Base-by-base conservation (phyloP, 1,140 invertebrate genomes). In the Diplogasteroides magnus region DNA sequence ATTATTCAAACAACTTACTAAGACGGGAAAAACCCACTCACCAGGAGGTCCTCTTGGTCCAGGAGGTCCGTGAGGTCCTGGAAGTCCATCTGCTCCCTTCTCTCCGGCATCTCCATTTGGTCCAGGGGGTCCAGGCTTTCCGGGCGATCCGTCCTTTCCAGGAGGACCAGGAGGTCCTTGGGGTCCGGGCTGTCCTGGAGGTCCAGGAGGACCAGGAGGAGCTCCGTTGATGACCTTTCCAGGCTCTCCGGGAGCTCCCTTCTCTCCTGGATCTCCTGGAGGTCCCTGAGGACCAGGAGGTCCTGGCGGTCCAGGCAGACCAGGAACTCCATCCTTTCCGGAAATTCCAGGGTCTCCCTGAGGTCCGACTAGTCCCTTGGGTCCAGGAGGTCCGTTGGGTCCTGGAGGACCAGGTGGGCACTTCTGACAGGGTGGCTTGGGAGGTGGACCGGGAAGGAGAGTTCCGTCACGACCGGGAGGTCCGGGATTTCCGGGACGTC, bases 401-500 rank as follows among this genome's bases (percentile, higher is more conserved):
- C 78, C 78, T 29, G 73, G 73, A 28, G 65, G 65, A 61, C 74
- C 71, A 31, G 67, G 65, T 55, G 75, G 74, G 63, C 79, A 81
- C 66, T 82, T 82, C 64, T 82, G 79, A 60, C 79, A 81, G 63
- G 79, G 79, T 23, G 79, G 78, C 63, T 82, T 81, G n/a, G 81
- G 81, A 31, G 79, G 79, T n/a, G 79, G 79, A 61, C 77, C 80
- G 2, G 79, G 79, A 14, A 81, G 71, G 25, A 81, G 74, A 25
- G 77, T 73, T 25, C 79, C 79, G 48, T 81, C 79, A 58, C 79
- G 48, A 6, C 79, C 79, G 14, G 80, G 79, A 26, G 78, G 80
- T 32, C 79, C 79, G 26, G 80, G 80, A 63, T 82, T 82, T 64
- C 80, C 79, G 14, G 80, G 78, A 63, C 79, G 70, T 15, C 78